Percentiles rank a stretch among this genome's conserved stretches.
phyloP scores from a whole-genome alignment of 2,888 invertebrate genomes.

The Dasysyrphus tricinctus region DNA sequence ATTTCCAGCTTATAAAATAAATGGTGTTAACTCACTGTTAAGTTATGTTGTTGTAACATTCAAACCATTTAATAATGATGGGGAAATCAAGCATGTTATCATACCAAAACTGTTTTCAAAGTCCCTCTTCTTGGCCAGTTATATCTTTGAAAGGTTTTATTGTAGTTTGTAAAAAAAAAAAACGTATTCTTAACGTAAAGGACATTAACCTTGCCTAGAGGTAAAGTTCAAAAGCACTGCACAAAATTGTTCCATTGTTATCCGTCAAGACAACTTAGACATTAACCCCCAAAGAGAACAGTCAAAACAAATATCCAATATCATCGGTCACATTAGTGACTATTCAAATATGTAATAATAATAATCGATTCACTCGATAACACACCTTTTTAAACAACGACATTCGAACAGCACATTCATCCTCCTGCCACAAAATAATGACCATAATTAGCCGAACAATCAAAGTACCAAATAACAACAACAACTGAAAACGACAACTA shows the following conservation, averaged over 20 bases:
- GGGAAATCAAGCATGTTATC: too few relatives aligned
- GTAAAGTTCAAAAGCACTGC: background rate
- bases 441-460: constrained; percentile 62
- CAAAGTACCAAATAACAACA: constrained; percentile 42
- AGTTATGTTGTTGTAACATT: too few relatives aligned
- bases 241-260: background rate
- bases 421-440: constrained; percentile 52
- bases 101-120: too few relatives aligned
- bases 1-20: too few relatives aligned
- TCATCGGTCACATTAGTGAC: constrained; percentile 21
- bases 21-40: too few relatives aligned
- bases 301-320: constrained; percentile 29
- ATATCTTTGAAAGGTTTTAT: too few relatives aligned
- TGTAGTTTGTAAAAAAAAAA: too few relatives aligned
- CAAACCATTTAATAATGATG: too few relatives aligned
- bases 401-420: constrained; percentile 32
- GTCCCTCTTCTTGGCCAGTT: too few relatives aligned
- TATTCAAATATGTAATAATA: constrained; percentile 20
- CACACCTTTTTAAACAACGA: constrained; percentile 52
- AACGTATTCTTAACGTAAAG: background rate
- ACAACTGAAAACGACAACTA: background rate
- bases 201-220: background rate
- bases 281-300: background rate
- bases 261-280: background rate
- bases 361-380: constrained; percentile 38